Percentiles rank a stretch among this genome's conserved stretches.
These are phyloP conservation scores for Phrynocephalus forsythii DNA, from an alignment of 2,797 vertebrate genomes.

Conservation along the genomic window DNA sequence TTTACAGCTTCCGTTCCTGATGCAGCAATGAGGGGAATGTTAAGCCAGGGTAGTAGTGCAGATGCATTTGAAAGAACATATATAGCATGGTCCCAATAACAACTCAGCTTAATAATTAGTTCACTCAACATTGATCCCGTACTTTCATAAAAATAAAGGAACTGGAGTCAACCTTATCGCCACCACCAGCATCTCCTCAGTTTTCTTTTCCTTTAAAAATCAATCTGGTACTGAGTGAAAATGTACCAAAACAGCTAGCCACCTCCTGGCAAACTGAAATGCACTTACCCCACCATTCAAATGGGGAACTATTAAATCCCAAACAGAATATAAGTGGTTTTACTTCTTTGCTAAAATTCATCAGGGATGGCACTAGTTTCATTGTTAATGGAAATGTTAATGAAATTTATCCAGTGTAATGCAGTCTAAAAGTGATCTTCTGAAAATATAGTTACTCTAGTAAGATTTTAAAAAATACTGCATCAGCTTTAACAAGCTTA, in stretches of 20 bases:
- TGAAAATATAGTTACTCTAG: constrained; percentile 43
- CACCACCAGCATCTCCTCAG: not conserved
- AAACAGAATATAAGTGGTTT: not conserved
- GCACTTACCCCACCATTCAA: not conserved
- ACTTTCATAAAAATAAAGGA: not conserved
- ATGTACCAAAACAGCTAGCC: not conserved
- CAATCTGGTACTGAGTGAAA: not conserved
- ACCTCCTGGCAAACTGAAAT: not conserved
- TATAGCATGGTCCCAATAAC: not conserved
- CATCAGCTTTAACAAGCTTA: constrained; percentile 86
- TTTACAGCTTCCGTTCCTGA: not conserved
- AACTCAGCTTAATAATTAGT: not conserved
- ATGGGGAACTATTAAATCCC: no score
- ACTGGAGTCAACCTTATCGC: no score
- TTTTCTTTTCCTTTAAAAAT: not conserved
- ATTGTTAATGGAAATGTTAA: not conserved
- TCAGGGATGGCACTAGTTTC: not conserved
- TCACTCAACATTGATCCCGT: not conserved
- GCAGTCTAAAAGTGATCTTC: constrained; percentile 48
- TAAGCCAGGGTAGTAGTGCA: not conserved
- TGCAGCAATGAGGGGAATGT: not conserved
- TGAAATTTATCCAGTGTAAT: constrained; percentile 24
- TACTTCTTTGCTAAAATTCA: not conserved
- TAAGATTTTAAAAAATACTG: constrained; percentile 74
- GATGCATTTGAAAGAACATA: not conserved